Conservation (phyloP, 2,113 vertebrate genomes). For the Anseranas semipalmata region DNA sequence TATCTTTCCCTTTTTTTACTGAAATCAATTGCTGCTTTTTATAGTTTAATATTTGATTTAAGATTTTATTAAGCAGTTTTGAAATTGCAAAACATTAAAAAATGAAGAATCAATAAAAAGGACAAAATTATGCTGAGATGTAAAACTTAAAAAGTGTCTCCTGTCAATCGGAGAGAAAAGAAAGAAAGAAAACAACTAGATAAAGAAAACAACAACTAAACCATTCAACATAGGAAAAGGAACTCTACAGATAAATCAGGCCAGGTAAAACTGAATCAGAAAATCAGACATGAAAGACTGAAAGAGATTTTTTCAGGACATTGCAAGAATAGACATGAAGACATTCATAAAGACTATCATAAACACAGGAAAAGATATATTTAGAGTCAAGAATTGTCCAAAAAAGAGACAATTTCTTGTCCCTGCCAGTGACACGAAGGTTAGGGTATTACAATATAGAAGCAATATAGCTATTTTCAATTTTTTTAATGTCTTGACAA, state of each 20-base stretch:
- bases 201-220: neutral
- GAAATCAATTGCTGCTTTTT: neutral
- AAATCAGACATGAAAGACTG: neutral
- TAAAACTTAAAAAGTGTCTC: neutral
- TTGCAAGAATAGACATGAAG: neutral
- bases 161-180: neutral
- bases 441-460: too few relatives aligned
- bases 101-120: neutral
- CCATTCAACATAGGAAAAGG: neutral
- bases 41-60: neutral
- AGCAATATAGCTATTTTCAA: too few relatives aligned
- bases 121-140: neutral
- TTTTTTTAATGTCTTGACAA: too few relatives aligned
- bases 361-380: too few relatives aligned
- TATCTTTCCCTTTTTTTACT: neutral
- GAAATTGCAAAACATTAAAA: neutral
- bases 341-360: too few relatives aligned
- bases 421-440: too few relatives aligned
- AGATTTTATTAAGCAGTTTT: neutral
- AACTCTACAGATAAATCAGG: neutral
- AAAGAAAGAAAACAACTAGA: neutral
- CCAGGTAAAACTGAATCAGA: neutral
- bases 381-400: too few relatives aligned
- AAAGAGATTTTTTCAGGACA: neutral
- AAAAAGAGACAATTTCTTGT: too few relatives aligned